These are phyloP conservation scores for Coptotermes formosanus DNA, from an alignment of 1,140 invertebrate genomes.

Conservation along the genomic window DNA sequence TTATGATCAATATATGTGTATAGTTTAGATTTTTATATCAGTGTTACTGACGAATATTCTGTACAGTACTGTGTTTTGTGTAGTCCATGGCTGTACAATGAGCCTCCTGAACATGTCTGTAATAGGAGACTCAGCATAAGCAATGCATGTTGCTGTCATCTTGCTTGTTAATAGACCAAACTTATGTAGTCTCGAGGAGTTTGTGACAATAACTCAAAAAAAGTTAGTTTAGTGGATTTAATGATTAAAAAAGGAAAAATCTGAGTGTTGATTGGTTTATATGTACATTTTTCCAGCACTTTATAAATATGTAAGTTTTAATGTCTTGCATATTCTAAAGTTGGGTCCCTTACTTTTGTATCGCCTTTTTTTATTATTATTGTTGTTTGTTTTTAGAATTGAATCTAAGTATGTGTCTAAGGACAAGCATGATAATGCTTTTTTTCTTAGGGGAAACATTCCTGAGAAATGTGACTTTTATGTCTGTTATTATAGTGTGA, in stretches of 20 bases:
- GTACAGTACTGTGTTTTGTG: not conserved
- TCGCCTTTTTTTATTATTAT: too few species aligned
- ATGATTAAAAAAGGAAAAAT: not conserved
- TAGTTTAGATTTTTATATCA: conserved; percentile 19
- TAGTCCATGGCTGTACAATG: not conserved
- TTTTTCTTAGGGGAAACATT: not conserved
- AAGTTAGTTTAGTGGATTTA: conserved; percentile 5
- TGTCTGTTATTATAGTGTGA: not conserved
- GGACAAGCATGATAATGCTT: not conserved
- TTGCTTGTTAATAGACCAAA: conserved; percentile 13
- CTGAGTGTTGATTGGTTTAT: conserved; percentile 13
- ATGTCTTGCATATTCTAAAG: not conserved
- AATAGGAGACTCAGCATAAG: not conserved
- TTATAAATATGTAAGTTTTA: conserved; percentile 7
- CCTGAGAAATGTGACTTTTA: not conserved
- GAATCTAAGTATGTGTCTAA: not conserved
- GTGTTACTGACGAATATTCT: not conserved
- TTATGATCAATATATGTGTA: not conserved
- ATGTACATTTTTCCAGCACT: not conserved
- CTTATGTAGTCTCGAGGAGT: not conserved
- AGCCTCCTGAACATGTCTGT: too few species aligned
- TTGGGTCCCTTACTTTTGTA: conserved; percentile 2
- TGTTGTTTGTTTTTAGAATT: not conserved
- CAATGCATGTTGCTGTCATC: not conserved
- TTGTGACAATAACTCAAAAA: conserved; percentile 11